Evolutionary conservation across 2,888 invertebrate genomes (phyloP), one percentile per base, ranked within the genome.

Genomic region (Hydroisotoma schaefferi): DNA sequence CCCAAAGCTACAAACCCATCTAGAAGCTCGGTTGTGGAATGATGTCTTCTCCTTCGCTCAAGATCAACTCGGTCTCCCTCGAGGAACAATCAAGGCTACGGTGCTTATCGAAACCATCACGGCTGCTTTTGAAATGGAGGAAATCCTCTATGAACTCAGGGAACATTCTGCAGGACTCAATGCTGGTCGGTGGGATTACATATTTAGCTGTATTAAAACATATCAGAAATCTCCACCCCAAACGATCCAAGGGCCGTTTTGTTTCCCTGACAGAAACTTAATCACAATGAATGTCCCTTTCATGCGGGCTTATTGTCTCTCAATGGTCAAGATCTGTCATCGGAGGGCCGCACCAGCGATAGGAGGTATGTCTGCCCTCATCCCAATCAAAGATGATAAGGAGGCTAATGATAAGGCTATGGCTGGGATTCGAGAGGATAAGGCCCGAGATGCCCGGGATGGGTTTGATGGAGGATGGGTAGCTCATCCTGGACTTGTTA

Each of bases 41-140:
- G 67, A 65, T 23, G 67, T 67, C 5, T 67, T 65, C 49, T 23
- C 49, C 22, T 65, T 59, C 49, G 52, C 67, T 2, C 63, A 67
- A 55, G 60, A 60, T 4, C 52, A 65, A 43, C 22, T 65, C 2
- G 59, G 58, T 1, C 58, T 65, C 33, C 65, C 65, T n/a, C 26
- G 43, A n/a, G 65, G 65, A 5, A 58, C 63, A 0, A 63, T 67
- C 26, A 65, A 65, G 48, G 65, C 67, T 20, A 67, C 65, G 1
- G 65, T 65, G 10, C 44, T 67, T n/a, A 67, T 67, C 26, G 67
- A 65, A 51, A 62, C 62, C 2, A 67, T 67, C 38, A 28, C 58
- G 12, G 67, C 67, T 27, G 67, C 67, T 1, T 67, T 67, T 58
- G 67, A 67, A 62, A 67, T 67, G 67, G 64, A 67, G 22, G 67